phyloP scores from a whole-genome alignment of 1,140 invertebrate species.

The Globodera rostochiensis region DNA sequence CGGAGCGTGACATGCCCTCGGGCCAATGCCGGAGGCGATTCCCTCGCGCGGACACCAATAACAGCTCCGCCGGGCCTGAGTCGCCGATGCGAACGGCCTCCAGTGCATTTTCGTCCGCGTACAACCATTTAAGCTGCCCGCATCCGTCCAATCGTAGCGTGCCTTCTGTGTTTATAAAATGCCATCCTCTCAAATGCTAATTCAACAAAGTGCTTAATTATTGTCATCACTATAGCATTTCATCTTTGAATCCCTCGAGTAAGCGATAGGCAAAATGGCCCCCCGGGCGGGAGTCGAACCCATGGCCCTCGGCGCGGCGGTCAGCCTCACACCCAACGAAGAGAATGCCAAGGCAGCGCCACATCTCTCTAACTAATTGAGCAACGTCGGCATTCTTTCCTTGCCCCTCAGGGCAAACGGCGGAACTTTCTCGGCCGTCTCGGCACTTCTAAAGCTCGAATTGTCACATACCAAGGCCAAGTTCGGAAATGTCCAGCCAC shows the following conservation, averaged over 20 bases:
- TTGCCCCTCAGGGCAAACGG: neutral
- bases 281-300: too few relatives aligned
- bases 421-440: neutral
- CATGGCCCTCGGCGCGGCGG: too few relatives aligned
- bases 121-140: conserved; percentile 37
- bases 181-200: too few relatives aligned
- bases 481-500: conserved; percentile 44
- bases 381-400: too few relatives aligned
- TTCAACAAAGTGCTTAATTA: too few relatives aligned
- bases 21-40: conserved; percentile 38
- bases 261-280: too few relatives aligned
- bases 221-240: too few relatives aligned
- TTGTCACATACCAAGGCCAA: conserved; percentile 1
- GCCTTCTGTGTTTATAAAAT: neutral
- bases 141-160: conserved; percentile 15
- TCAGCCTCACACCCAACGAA: too few relatives aligned
- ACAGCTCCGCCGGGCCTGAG: conserved; percentile 8
- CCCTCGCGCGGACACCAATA: conserved; percentile 28
- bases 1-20: conserved; percentile 8
- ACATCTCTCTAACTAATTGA: too few relatives aligned
- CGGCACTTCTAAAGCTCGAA: neutral
- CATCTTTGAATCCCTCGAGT: too few relatives aligned
- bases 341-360: too few relatives aligned
- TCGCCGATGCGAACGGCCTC: conserved; percentile 13
- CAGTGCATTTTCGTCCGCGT: conserved; percentile 39